These are phyloP conservation scores for Agrochola lychnidis DNA, from an alignment of 2,888 invertebrate species.

Conservation along the genomic window DNA sequence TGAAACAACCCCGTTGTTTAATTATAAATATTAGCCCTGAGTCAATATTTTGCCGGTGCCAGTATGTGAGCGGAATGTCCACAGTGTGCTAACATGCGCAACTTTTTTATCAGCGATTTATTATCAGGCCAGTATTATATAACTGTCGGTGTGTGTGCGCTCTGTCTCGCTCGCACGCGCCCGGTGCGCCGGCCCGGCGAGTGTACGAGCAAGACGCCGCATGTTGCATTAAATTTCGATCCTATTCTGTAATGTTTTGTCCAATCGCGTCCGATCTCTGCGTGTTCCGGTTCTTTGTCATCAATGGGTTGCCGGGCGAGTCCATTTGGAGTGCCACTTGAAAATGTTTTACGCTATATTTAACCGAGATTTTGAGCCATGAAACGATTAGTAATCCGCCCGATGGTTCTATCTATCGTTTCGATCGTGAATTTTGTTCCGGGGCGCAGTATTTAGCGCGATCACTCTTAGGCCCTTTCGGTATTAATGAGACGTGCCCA, in stretches of 20 bases:
- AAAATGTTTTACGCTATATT: slow-evolving; percentile 80
- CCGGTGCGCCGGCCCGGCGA: slow-evolving; percentile 44
- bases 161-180: slow-evolving; percentile 76
- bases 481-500: slow-evolving; percentile 85
- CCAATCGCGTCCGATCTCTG: slow-evolving; percentile 92
- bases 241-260: slow-evolving; percentile 88
- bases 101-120: slow-evolving; percentile 89
- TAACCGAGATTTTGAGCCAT: slow-evolving; percentile 70
- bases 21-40: slow-evolving; percentile 24
- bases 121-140: slow-evolving; percentile 88
- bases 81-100: slow-evolving; percentile 76
- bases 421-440: slow-evolving; percentile 58
- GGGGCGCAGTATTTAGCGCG: slow-evolving; percentile 77
- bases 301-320: slow-evolving; percentile 93
- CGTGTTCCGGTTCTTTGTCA: slow-evolving; percentile 93
- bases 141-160: slow-evolving; percentile 77
- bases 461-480: slow-evolving; percentile 82
- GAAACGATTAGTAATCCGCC: slow-evolving; percentile 59
- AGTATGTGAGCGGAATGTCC: slow-evolving; percentile 72
- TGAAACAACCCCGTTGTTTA: slow-evolving; percentile 9
- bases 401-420: slow-evolving; percentile 51
- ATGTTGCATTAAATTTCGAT: slow-evolving; percentile 89
- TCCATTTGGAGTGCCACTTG: slow-evolving; percentile 87
- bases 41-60: slow-evolving; percentile 48
- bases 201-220: slow-evolving; percentile 77